phyloP scores from a whole-genome alignment of 2,113 vertebrate species.

The Tupaia chinensis region DNA sequence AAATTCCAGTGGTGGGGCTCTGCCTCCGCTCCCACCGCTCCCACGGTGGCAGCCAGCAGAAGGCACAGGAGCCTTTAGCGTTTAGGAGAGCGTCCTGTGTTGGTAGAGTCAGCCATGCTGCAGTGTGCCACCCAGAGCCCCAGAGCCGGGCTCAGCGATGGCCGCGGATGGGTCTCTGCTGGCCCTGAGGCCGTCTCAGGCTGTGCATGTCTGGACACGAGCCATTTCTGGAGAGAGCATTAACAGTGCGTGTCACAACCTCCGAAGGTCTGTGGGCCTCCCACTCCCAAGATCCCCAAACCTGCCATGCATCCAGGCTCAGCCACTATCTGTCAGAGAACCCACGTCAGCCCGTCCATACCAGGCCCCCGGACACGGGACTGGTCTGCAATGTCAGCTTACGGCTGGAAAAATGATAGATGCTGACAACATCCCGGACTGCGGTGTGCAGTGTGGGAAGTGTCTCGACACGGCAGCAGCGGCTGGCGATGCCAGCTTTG shows the following conservation, averaged over 20 bases:
- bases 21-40: conserved; percentile 14
- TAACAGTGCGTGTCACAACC: neutral
- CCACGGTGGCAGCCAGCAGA: conserved; percentile 37
- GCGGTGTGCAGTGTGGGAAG: rapidly evolving
- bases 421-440: rapidly evolving
- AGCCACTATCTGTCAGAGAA: rapidly evolving
- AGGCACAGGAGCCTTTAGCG: conserved; percentile 52
- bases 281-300: neutral
- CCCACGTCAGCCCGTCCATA: rapidly evolving
- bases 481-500: neutral
- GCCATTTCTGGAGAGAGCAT: rapidly evolving
- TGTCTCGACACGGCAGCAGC: rapidly evolving
- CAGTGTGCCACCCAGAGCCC: neutral
- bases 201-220: rapidly evolving
- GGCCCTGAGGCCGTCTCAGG: rapidly evolving
- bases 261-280: neutral
- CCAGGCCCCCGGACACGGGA: too few relatives aligned
- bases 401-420: neutral
- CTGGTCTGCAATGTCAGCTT: rapidly evolving
- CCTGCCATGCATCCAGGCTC: rapidly evolving
- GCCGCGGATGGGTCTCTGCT: rapidly evolving
- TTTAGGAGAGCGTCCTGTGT: conserved; percentile 42
- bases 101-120: conserved; percentile 54
- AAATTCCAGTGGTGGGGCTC: conserved; percentile 55
- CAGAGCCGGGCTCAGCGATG: rapidly evolving